Percentiles rank a stretch among this genome's conserved stretches.
Evolutionary conservation across 2,797 vertebrate species (phyloP).

Genomic region (Crax fasciolata): DNA sequence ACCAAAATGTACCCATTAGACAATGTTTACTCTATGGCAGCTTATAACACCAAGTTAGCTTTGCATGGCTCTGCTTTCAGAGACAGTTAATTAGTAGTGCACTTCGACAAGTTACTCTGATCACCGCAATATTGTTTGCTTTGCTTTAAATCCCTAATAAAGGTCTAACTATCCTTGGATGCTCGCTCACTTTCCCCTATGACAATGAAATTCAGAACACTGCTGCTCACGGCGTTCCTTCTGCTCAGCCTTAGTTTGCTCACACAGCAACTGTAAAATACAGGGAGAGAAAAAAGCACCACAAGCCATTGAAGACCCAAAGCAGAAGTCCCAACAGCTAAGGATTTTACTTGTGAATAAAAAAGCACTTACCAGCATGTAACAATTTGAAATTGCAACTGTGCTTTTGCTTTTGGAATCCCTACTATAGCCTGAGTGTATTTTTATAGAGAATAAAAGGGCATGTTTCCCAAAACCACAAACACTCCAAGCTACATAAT

Average conservation of each 20-base stretch:
- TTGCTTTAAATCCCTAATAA: not conserved
- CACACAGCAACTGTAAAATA: conserved; percentile 42
- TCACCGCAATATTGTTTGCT: not conserved
- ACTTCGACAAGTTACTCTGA: conserved; percentile 43
- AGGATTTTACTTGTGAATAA: conserved; percentile 1
- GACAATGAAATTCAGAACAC: conserved; percentile 36
- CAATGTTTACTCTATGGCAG: not conserved
- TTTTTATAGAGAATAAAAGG: conserved; percentile 51
- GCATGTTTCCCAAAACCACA: conserved; percentile 30
- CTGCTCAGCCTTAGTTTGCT: conserved; percentile 52
- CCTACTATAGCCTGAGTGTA: not conserved
- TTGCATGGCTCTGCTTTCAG: not conserved
- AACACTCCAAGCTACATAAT: not conserved
- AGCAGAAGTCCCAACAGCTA: not conserved
- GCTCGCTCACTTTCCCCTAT: not conserved
- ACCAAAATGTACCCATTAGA: not conserved
- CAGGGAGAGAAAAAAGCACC: not conserved
- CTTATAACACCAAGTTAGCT: conserved; percentile 16
- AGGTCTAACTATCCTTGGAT: not conserved
- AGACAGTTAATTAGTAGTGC: conserved; percentile 25
- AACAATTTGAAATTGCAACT: conserved; percentile 30
- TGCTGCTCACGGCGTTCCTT: conserved; percentile 8
- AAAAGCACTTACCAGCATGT: not conserved
- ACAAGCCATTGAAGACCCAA: conserved; percentile 36
- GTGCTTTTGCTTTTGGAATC: conserved; percentile 56